Evolutionary conservation across 1,140 invertebrate species (phyloP), one percentile per base, ranked within the genome.

Genomic region (Apocrypta bakeri): DNA sequence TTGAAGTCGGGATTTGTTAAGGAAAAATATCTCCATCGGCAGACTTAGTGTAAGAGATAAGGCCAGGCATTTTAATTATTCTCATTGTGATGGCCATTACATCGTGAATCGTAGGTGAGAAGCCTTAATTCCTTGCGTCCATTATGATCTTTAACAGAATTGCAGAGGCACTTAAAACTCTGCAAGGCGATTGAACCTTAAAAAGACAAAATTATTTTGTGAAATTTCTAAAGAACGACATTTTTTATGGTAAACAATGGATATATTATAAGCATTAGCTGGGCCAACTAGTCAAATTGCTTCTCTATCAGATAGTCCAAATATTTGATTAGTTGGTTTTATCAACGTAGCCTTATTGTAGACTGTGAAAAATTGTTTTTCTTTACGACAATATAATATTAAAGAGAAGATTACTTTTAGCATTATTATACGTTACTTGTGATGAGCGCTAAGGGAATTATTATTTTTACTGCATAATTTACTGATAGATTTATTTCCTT

Each of bases 51-150:
- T 68, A 27, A 56, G 69, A 71, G 21, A 73, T 25, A 66, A 72
- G 81, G 69, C 78, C 40, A 74, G 66, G 76, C 81, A 83, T 83
- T 78, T 79, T 74, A 27, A 83, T 79, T 79, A 69, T 83, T n/a
- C 37, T 73, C 66, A 66, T 79, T 68, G 37, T 78, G 3, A 48
- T 73, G 69, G 61, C 81, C 75, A 79, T 29, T 74, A 74, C 25
- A 73, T 74, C 37, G 29, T 9, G 63, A 79, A 73, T 73, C 40
- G 25, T 73, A 63, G 76, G 61, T 74, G 61, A 21, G 33, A 72
- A 82, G 66, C 68, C 74, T 71, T 77, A 77, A 82, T 78, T 82
- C 81, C 24, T 82, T 77, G 68, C 74, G 81, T 82, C 66, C 74
- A 82, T 76, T 82, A 76, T 78, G 74, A 63, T 82, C 74, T 76